A percentile compares a stretch with the other conserved stretches of the same genome.
Conservation (phyloP, 2,797 vertebrate species). For the Poeciliopsis presidionis region DNA sequence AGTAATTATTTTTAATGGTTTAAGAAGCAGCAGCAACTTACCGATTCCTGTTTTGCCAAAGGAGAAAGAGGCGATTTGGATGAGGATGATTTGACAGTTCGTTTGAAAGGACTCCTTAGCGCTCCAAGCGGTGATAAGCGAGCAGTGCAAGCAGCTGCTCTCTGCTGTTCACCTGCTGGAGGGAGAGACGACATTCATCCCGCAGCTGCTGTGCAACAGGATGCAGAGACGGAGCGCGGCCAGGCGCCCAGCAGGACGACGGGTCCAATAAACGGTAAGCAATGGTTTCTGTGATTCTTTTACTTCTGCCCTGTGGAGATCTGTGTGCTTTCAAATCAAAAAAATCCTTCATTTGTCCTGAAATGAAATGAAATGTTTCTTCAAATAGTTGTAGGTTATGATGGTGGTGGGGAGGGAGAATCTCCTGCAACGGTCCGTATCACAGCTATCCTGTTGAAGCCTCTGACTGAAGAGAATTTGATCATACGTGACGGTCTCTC, state of each 20-base stretch:
- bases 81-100: conserved; percentile 1
- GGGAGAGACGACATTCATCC: conserved; percentile 21
- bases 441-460: background rate
- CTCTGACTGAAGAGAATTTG: background rate
- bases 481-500: background rate
- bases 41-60: background rate
- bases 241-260: background rate
- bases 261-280: conserved; percentile 43
- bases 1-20: background rate
- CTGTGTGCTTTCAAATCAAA: background rate
- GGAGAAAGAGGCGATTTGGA: background rate
- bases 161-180: conserved; percentile 37
- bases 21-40: too few species aligned
- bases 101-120: background rate
- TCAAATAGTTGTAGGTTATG: background rate
- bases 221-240: conserved; percentile 8
- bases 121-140: conserved; percentile 26
- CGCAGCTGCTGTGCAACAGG: conserved; percentile 15
- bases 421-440: background rate
- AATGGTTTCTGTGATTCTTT: background rate
- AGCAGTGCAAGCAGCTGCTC: conserved; percentile 22
- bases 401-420: background rate
- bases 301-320: too few species aligned
- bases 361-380: background rate
- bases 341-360: background rate